Base-by-base conservation (phyloP, 2,797 vertebrate species). In the Siniperca obscura region DNA sequence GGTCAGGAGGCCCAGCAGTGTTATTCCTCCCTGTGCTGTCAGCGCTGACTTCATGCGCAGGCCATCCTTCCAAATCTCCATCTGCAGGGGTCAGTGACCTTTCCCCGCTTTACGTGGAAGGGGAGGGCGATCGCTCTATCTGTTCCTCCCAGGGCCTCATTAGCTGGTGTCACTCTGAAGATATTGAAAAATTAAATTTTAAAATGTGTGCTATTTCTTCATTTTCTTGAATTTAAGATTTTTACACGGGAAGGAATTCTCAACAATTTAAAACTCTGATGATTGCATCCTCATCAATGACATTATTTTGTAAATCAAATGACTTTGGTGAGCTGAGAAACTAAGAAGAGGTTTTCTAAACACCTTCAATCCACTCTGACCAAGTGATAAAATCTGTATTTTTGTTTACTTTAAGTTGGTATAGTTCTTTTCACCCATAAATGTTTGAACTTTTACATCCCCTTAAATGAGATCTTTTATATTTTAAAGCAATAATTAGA, bases 1-100 rank as follows among this genome's bases (percentile, higher is more conserved):
- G 94, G 94, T 95, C 94, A 93, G 36, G 90, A 90, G 87, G 87
- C 80, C 85, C 72, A 64, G 83, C 74, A 16, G 85, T 83, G 83
- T 82, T 83, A 76, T 84, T 86, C 67, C 85, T 92, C 86, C 78
- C 86, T 61, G 68, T 82, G 86, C 88, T 92, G 92, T 91, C 93
- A 90, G 77, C 34, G 30, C 86, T 69, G 60, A 84, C 92, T 87
- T 91, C 79, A 87, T 85, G 87, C 25, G 44, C 89, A 88, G 82
- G 82, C 71, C 57, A 14, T 86, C 68, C 67, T 81, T 72, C 86
- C 73, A 80, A 83, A 74, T 64, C 79, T 84, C 83, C 68, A 72
- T 83, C 40, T 70, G 89, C 84, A 81, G 78, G 86, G 91, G 89
- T 90, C 87, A 78, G 68, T 55, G 87, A 93, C 92, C 92, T 94